These are phyloP conservation scores for Sphinx pinastri DNA, from an alignment of 2,888 invertebrate genomes.

Conservation along the genomic window DNA sequence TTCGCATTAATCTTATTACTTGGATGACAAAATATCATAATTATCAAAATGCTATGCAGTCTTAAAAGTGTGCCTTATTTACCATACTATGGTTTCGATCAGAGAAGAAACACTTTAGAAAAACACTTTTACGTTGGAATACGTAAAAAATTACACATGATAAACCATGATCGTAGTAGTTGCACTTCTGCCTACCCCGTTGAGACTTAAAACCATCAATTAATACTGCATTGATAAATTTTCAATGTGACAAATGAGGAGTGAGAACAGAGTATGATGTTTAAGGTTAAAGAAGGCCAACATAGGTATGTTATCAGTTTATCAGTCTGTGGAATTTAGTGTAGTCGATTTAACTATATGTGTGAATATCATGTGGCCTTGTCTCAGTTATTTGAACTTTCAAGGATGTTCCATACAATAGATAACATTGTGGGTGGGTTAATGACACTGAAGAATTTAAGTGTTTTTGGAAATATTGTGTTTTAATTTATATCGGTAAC, in stretches of 20 bases:
- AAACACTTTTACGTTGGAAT: no score
- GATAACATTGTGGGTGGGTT: slow-evolving; percentile 35
- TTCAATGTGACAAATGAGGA: not conserved
- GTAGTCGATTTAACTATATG: slow-evolving; percentile 19
- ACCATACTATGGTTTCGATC: no score
- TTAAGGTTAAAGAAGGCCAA: not conserved
- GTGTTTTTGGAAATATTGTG: slow-evolving; percentile 2
- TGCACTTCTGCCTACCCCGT: no score
- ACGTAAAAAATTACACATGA: no score
- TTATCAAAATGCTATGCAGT: no score
- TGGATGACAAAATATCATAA: no score
- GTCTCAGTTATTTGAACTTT: slow-evolving; percentile 27
- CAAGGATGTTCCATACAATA: slow-evolving; percentile 36
- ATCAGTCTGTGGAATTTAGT: slow-evolving; percentile 45
- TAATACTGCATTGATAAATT: no score
- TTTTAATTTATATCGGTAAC: not conserved
- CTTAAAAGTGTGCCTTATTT: no score
- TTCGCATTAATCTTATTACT: no score
- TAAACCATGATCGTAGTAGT: no score
- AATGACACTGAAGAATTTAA: slow-evolving; percentile 32
- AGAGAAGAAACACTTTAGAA: no score
- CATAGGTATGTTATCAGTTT: slow-evolving; percentile 31
- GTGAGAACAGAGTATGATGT: not conserved
- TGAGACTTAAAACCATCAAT: no score
- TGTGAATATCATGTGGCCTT: slow-evolving; percentile 23